These are phyloP conservation scores for Chionomys nivalis DNA, from an alignment of 2,113 vertebrate genomes.

Conservation along the genomic window DNA sequence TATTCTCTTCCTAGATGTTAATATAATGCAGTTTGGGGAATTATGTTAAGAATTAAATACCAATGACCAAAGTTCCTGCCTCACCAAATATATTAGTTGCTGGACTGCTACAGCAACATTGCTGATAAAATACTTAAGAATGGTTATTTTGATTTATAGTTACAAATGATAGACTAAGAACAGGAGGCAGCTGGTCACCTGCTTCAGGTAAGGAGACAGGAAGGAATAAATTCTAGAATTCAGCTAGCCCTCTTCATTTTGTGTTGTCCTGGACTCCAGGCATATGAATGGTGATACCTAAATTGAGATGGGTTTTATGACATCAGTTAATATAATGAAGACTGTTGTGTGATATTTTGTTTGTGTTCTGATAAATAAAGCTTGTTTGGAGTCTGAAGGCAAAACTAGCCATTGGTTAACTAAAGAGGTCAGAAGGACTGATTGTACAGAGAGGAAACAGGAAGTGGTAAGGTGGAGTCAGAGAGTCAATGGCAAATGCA, in stretches of 20 bases:
- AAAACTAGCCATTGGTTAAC: too few species aligned
- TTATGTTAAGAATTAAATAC: slow-evolving; percentile 29
- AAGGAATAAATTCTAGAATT: background rate
- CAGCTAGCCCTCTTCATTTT: background rate
- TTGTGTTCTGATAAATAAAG: too few species aligned
- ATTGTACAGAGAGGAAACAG: too few species aligned
- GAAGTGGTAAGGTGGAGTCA: too few species aligned
- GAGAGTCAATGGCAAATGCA: too few species aligned
- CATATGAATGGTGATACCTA: background rate
- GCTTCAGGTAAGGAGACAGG: background rate
- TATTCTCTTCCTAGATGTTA: slow-evolving; percentile 2
- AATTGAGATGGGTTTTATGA: background rate
- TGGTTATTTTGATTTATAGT: background rate
- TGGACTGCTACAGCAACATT: too few species aligned
- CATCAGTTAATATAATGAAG: background rate
- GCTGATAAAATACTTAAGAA: background rate
- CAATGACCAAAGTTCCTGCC: background rate
- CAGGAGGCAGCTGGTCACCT: background rate
- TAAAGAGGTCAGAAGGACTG: too few species aligned
- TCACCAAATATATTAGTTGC: background rate
- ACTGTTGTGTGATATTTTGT: too few species aligned
- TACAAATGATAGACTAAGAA: background rate
- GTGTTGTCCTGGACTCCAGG: background rate
- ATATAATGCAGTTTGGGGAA: background rate
- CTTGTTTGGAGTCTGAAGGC: too few species aligned